Conservation (phyloP, 1,140 invertebrate genomes). For the Tetragonula clypearis region DNA sequence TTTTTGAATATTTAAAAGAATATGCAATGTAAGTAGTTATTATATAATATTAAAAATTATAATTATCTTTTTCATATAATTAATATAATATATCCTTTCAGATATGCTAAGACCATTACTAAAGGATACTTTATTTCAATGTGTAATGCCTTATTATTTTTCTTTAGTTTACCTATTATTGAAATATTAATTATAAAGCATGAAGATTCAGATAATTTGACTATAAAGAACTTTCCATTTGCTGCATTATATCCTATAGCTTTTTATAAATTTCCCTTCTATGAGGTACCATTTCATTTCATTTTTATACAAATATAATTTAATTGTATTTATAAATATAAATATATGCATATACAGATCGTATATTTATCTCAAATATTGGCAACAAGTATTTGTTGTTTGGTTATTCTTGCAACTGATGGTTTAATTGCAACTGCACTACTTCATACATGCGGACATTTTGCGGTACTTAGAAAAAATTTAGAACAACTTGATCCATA, state of each 20-base stretch:
- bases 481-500: constrained; percentile 44
- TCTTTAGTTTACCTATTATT: constrained; percentile 64
- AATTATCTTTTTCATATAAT: constrained; percentile 7
- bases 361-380: constrained; percentile 65
- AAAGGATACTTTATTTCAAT: constrained; percentile 66
- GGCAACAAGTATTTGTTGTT: constrained; percentile 62
- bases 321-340: constrained; percentile 1
- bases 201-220: constrained; percentile 27
- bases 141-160: constrained; percentile 65
- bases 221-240: constrained; percentile 63
- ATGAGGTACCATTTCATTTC: constrained; percentile 53
- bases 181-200: constrained; percentile 33
- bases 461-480: constrained; percentile 61
- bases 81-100: constrained; percentile 37
- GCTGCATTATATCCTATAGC: constrained; percentile 62
- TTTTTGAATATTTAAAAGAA: constrained; percentile 41
- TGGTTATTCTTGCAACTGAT: constrained; percentile 68
- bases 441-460: constrained; percentile 70
- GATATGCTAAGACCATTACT: constrained; percentile 63
- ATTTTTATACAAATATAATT: not conserved
- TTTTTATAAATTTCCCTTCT: constrained; percentile 65
- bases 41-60: not conserved
- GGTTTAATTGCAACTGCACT: constrained; percentile 69
- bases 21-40: constrained; percentile 61
- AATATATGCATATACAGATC: constrained; percentile 45